These are phyloP conservation scores for Lycophotia porphyrea DNA, from an alignment of 2,888 invertebrate genomes.

Conservation along the genomic window DNA sequence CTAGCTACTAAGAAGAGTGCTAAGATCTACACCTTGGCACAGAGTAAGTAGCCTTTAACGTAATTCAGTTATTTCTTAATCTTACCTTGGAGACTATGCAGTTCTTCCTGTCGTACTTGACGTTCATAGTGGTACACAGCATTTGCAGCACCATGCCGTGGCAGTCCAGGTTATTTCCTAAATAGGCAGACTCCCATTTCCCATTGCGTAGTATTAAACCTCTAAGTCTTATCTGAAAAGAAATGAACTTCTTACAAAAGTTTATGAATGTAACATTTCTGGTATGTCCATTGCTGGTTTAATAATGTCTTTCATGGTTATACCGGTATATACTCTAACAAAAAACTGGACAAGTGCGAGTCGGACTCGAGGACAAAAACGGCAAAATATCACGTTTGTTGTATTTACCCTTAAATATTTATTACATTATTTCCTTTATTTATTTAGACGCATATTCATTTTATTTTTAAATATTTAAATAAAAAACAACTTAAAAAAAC, in stretches of 20 bases:
- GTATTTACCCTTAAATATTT: too few relatives aligned
- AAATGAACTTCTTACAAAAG: background rate
- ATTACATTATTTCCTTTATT: too few relatives aligned
- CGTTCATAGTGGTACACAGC: conserved; percentile 16
- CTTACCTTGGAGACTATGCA: conserved; percentile 34
- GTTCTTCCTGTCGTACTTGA: conserved; percentile 42
- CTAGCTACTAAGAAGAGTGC: background rate
- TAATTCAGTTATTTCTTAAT: background rate
- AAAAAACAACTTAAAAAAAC: too few relatives aligned
- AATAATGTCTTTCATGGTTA: too few relatives aligned
- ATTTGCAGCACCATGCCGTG: conserved; percentile 38
- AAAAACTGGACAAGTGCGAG: too few relatives aligned
- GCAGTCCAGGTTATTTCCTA: conserved; percentile 42
- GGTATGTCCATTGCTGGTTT: too few relatives aligned
- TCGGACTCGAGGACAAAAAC: too few relatives aligned
- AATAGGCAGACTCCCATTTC: conserved; percentile 26
- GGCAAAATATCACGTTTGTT: too few relatives aligned
- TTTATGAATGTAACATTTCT: too few relatives aligned
- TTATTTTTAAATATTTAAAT: too few relatives aligned
- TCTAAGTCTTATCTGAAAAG: conserved; percentile 30
- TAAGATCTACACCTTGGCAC: background rate
- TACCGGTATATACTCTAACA: too few relatives aligned
- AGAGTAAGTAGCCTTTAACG: background rate
- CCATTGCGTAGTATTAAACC: conserved; percentile 23
- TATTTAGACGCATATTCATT: too few relatives aligned